phyloP scores from a whole-genome alignment of 2,888 invertebrate species.

The Apamea crenata region DNA sequence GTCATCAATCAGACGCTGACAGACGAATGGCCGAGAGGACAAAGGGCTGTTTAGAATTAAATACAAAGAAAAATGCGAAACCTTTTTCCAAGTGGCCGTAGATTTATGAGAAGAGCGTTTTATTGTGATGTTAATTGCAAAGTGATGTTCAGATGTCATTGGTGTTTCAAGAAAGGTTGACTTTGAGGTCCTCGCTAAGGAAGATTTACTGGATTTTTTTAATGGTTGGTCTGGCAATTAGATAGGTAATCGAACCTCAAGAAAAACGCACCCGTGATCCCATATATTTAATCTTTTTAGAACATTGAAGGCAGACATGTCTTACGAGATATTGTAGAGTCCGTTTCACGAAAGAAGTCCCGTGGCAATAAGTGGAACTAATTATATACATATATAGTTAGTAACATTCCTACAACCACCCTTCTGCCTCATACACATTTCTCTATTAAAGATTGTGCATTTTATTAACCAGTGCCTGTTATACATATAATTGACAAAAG shows the following conservation, averaged over 20 bases:
- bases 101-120: conserved; percentile 57
- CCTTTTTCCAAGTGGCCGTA: conserved; percentile 48
- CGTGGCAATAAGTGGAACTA: no score
- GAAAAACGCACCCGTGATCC: neutral
- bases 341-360: no score
- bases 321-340: neutral
- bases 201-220: neutral
- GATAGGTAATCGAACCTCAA: neutral
- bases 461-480: no score
- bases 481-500: no score
- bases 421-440: no score
- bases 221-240: neutral
- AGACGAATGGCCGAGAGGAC: conserved; percentile 73
- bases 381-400: no score
- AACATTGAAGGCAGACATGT: neutral
- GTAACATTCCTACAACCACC: no score
- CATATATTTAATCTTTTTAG: neutral
- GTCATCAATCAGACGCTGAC: conserved; percentile 81
- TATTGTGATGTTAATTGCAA: conserved; percentile 62
- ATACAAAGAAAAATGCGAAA: conserved; percentile 70
- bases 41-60: conserved; percentile 75
- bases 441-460: no score
- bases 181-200: neutral
- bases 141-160: conserved; percentile 42
- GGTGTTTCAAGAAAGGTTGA: neutral